Percentiles rank a stretch among this genome's conserved stretches.
Conservation (phyloP, 2,113 vertebrate species). For the Rostratula benghalensis region DNA sequence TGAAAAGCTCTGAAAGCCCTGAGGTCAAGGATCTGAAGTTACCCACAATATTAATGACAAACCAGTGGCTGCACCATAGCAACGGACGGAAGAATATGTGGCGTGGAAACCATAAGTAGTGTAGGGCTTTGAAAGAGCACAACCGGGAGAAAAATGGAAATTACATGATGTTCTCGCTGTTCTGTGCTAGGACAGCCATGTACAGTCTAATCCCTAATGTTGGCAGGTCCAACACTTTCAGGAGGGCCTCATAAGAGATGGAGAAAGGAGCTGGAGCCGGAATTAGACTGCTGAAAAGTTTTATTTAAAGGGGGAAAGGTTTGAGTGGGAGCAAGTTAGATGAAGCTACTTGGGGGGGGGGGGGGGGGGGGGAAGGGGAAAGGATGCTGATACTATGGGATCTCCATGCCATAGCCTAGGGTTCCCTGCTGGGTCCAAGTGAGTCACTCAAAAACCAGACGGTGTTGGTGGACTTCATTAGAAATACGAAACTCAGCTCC, state of each 20-base stretch:
- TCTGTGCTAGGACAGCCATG: slow-evolving; percentile 63
- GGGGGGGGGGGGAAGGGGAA: too few relatives aligned
- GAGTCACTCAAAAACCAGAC: not conserved
- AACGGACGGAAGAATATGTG: slow-evolving; percentile 65
- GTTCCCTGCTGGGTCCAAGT: not conserved
- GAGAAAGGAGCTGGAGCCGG: not conserved
- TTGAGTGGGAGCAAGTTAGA: not conserved
- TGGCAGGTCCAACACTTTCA: slow-evolving; percentile 16
- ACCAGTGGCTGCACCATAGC: slow-evolving; percentile 63
- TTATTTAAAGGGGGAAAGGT: not conserved
- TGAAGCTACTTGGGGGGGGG: too few relatives aligned
- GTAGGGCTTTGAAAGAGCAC: slow-evolving; percentile 62
- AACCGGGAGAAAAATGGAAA: slow-evolving; percentile 70
- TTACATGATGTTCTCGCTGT: slow-evolving; percentile 72
- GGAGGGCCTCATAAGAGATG: not conserved
- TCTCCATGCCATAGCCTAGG: not conserved
- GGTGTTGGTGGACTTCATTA: not conserved
- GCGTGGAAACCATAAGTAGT: slow-evolving; percentile 63
- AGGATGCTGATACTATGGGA: not conserved
- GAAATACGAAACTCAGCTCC: not conserved
- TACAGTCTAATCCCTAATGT: slow-evolving; percentile 49
- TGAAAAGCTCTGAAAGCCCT: slow-evolving; percentile 72
- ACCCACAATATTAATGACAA: slow-evolving; percentile 74
- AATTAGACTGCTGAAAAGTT: not conserved
- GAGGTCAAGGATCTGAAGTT: slow-evolving; percentile 75